Base-by-base conservation (phyloP, 2,113 vertebrate species). In the Clarias batrachus region DNA sequence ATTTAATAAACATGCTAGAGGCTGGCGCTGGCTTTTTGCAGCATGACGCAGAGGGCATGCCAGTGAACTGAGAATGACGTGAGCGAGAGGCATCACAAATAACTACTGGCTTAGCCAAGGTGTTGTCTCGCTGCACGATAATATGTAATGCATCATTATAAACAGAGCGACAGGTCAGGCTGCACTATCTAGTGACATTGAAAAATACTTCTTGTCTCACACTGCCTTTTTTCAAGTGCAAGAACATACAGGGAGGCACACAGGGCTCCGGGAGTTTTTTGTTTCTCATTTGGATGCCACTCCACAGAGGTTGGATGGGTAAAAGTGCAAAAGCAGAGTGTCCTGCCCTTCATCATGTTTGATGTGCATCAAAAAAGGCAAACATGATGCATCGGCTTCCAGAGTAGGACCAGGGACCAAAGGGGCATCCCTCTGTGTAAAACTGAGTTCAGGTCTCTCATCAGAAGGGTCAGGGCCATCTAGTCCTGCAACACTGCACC, bases 391-490 rank as follows among this genome's bases (percentile, higher is more conserved):
- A 8, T 63, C 8, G 14, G 65, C 84, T 85, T 74, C 68, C 33
- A 70, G 70, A n/a, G 78, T 77, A 71, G 17, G 68, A 11, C 4
- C 16, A 57, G 76, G 70, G 56, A 82, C 68, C 79, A 60, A 80
- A 56, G 41, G 59, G 62, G 17, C 23, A 4, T 86, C 77, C 77
- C 63, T 48, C 54, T 65, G 37, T 83, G 77, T 79, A 82, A 54
- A 62, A 57, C 77, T 76, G 33, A 14, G 83, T 63, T 85, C 54
- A 57, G 68, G 70, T 74, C 87, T 86, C 82, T 86, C 89, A 86
- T 90, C 89, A 88, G n/a, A 82, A 25, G 63, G 85, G 82, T 90
- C 89, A 88, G 77, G 83, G 48, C 60, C 66, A 78, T 79, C 65
- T 63, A 71, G 54, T 60, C 85, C 85, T 80, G 83, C 81, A 81